Evolutionary conservation across 2,113 vertebrate genomes (phyloP), one percentile per base, ranked within the genome.

Genomic region (Verasper variegatus): DNA sequence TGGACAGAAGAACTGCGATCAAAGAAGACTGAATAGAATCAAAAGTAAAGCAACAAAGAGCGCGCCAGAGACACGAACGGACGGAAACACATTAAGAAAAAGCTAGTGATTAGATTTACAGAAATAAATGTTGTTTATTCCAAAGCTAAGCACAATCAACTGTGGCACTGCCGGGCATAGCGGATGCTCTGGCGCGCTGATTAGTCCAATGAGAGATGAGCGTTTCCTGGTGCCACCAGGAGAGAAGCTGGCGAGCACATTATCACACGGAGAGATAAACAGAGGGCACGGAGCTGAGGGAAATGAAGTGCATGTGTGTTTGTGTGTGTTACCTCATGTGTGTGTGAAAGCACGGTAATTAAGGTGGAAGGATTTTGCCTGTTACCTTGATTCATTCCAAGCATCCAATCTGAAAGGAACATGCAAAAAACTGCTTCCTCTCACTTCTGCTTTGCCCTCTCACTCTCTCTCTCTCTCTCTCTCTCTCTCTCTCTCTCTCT

Each of bases 111-210:
- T 85, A 84, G 84, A 86, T 88, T 70, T 64, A 78, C 80, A 87
- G 80, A 88, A 86, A 91, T 90, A 86, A 91, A 91, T 90, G 86
- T 87, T 91, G 89, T 91, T 91, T 87, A 92, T 92, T 88, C 89
- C 84, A 71, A 82, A 89, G 88, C 89, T 74, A 87, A 92, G 91
- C 91, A 86, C 88, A 92, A 93, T 94, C 94, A 92, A 93, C 90
- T 82, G 78, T 78, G 89, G 88, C 82, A 91, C 94, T 92, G 89
- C 86, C 78, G 85, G 93, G 91, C 88, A 90, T 89, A 71, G 77
- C 69, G 81, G 81, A 90, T 91, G 88, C 80, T 93, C 81, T 47
- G 42, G 81, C 64, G 84, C 89, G 82, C 85, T 92, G 91, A 94
- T 94, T 92, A 94, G 80, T 85, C 88, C 87, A 84, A 81, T 93